A percentile compares a stretch with the other conserved stretches of the same genome.
phyloP scores from a whole-genome alignment of 2,797 vertebrate genomes.

The Tarsius wallacei region DNA sequence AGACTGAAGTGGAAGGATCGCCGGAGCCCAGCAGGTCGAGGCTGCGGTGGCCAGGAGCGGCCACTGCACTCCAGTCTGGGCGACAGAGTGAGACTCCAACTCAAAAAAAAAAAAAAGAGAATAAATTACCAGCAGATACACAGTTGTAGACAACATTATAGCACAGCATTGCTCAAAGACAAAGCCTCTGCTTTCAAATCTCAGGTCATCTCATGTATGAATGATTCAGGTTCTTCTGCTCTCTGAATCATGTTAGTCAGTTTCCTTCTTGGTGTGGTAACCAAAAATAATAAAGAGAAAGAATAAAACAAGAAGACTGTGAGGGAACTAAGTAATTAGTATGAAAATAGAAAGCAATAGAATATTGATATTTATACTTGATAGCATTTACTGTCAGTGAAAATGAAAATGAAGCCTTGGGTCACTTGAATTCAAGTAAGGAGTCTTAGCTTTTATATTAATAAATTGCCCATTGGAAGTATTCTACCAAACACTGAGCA shows the following conservation, averaged over 20 bases:
- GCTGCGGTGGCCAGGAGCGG: too few species aligned
- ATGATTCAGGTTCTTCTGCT: too few species aligned
- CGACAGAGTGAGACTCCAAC: too few species aligned
- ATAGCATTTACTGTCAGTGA: not conserved
- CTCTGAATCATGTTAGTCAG: conserved; percentile 50
- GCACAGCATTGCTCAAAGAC: not conserved
- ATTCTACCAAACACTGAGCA: not conserved
- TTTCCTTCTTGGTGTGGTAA: conserved; percentile 71
- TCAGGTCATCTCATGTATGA: too few species aligned
- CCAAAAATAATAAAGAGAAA: conserved; percentile 71
- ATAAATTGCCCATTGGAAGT: not conserved
- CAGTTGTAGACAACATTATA: conserved; percentile 5
- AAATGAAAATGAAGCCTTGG: not conserved
- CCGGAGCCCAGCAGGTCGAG: too few species aligned
- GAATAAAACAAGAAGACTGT: conserved; percentile 58
- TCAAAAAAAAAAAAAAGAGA: not conserved
- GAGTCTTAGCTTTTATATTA: conserved; percentile 1
- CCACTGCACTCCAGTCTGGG: too few species aligned
- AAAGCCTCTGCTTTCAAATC: conserved; percentile 60
- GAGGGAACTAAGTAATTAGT: conserved; percentile 72
- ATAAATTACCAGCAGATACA: conserved; percentile 44
- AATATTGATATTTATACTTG: conserved; percentile 44
- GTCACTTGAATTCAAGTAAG: conserved; percentile 55
- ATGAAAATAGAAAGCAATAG: conserved; percentile 72
- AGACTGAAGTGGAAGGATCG: too few species aligned